These are phyloP conservation scores for Drosophila ogumai DNA, from an alignment of 1,140 invertebrate species.

Conservation along the genomic window DNA sequence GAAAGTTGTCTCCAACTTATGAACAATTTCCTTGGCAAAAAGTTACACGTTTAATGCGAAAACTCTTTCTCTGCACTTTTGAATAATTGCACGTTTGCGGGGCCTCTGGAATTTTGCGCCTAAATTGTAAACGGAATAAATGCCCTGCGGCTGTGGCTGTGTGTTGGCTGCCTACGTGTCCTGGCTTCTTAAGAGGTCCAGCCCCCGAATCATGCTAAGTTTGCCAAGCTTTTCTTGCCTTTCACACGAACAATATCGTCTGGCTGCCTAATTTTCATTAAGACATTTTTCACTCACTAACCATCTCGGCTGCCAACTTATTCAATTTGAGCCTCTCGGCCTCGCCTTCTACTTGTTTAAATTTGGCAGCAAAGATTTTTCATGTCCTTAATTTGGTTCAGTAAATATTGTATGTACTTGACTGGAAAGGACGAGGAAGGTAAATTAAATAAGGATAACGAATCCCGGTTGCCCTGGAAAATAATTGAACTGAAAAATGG, in stretches of 20 bases:
- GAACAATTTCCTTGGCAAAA: conserved; percentile 59
- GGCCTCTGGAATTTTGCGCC: conserved; percentile 13
- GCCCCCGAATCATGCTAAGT: conserved; percentile 29
- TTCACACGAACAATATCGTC: conserved; percentile 31
- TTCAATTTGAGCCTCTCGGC: conserved; percentile 44
- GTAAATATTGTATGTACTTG: conserved; percentile 21
- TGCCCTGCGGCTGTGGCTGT: conserved; percentile 33
- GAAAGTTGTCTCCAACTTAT: conserved; percentile 65
- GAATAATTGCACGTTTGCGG: conserved; percentile 73
- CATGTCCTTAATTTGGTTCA: conserved; percentile 43
- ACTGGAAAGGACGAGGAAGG: background rate
- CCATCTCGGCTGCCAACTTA: conserved; percentile 40
- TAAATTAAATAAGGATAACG: background rate
- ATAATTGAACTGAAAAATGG: background rate
- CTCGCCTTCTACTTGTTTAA: conserved; percentile 16
- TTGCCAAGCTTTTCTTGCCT: conserved; percentile 11
- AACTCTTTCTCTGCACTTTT: conserved; percentile 70
- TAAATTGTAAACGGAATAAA: conserved; percentile 41
- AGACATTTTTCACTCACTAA: conserved; percentile 48
- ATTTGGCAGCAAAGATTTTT: conserved; percentile 34
- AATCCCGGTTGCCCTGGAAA: conserved; percentile 4
- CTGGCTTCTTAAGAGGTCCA: conserved; percentile 35
- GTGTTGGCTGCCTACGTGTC: conserved; percentile 41
- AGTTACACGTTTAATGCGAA: conserved; percentile 56
- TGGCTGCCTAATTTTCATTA: conserved; percentile 54